Base-by-base conservation (phyloP, 2,888 invertebrate genomes). In the Agrotis clavis region DNA sequence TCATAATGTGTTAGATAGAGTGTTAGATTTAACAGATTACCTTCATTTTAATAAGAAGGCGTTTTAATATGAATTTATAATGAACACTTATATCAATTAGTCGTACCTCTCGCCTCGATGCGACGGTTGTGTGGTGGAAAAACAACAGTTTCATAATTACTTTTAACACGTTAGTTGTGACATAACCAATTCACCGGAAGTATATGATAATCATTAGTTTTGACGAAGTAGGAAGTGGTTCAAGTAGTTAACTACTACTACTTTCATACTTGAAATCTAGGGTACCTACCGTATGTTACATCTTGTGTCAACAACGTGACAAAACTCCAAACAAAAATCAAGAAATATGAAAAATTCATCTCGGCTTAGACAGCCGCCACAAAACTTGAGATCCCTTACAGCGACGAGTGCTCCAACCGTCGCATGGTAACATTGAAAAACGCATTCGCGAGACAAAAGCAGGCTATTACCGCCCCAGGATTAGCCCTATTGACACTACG, bases 401-500 rank as follows among this genome's bases (percentile, higher is more conserved):
- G 59, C 45, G 57, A 54, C 61, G 73, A 80, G 77, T 71, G 67
- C 81, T 85, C 86, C 85, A 89, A 85, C 78, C 86, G 89, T 88
- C 90, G 91, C 92, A 89, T 93, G 90, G 93, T 92, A 93, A 94
- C 94, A 92, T 93, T 94, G 93, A 93, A 95, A 95, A 95, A 95
- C 95, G 95, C 95, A 95, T 94, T 90, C 92, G 87, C 86, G 90
- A 94, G 93, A 95, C 95, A 95, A 95, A 95, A 95, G 94, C 91
- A 92, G 90, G 92, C 95, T 93, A 95, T 95, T 95, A 95, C 94
- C 89, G 87, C 90, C 90, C 90, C 92, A 90, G 94, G 95, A 96
- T 96, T 96, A 95, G 95, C 95, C 95, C 96, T 96, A 96, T 96
- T 96, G 96, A 96, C 96, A 96, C 95, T 95, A 94, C 95, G 95